Evolutionary conservation across 2,113 vertebrate genomes (phyloP).

Genomic region (Chaetodon auriga): DNA sequence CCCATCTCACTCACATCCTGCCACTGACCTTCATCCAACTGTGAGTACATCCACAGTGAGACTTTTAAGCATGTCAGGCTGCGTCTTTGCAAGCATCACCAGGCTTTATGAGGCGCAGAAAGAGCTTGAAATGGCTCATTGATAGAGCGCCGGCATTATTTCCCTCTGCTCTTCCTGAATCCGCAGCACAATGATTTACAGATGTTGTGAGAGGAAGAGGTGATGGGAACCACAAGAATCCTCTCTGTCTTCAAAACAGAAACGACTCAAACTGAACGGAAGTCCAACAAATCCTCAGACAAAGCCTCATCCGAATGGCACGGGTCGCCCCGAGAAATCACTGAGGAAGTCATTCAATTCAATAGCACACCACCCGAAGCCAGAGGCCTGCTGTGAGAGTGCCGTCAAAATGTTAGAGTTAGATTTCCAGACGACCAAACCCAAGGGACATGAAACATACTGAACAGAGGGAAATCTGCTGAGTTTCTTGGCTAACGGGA

Average conservation of each 20-base stretch:
- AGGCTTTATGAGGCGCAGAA: conserved; percentile 66
- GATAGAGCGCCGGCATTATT: conserved; percentile 68
- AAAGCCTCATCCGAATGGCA: conserved; percentile 42
- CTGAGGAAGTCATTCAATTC: conserved; percentile 45
- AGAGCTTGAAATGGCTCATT: conserved; percentile 68
- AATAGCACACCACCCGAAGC: conserved; percentile 17
- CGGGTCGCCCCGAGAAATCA: conserved; percentile 31
- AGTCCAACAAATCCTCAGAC: conserved; percentile 55
- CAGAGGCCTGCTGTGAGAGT: conserved; percentile 23
- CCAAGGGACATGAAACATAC: neutral
- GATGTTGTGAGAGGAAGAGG: conserved; percentile 73
- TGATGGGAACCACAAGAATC: conserved; percentile 57
- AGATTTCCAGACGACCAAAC: conserved; percentile 18
- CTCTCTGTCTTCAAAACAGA: conserved; percentile 55
- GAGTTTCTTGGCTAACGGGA: conserved; percentile 5
- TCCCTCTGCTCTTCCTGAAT: conserved; percentile 67
- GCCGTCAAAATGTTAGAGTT: conserved; percentile 22
- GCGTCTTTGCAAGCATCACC: conserved; percentile 45
- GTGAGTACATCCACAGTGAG: conserved; percentile 16
- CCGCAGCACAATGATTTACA: conserved; percentile 73
- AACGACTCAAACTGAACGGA: conserved; percentile 48
- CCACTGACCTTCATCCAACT: conserved; percentile 33
- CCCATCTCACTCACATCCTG: conserved; percentile 21
- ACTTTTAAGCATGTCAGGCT: conserved; percentile 45
- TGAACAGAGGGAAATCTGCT: conserved; percentile 10